Conservation (phyloP, 2,888 invertebrate species). For the Podabrus alpinus region DNA sequence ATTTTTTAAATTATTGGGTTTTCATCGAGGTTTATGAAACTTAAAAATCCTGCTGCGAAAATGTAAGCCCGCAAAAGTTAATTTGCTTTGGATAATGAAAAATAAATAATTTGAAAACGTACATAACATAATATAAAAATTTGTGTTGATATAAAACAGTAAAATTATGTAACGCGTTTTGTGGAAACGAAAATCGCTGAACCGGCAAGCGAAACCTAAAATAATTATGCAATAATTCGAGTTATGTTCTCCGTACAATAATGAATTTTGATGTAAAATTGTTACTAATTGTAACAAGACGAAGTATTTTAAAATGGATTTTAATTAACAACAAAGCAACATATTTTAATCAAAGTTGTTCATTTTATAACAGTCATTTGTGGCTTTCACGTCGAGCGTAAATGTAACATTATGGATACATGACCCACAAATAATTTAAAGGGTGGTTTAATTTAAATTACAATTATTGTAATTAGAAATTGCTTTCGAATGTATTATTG, state of each 20-base stretch:
- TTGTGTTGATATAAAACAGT: neutral
- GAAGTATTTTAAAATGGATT: neutral
- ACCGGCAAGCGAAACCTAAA: neutral
- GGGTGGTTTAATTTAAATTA: constrained; percentile 37
- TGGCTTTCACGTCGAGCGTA: constrained; percentile 12
- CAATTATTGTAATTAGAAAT: constrained; percentile 33
- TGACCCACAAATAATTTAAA: constrained; percentile 34
- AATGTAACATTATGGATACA: constrained; percentile 23
- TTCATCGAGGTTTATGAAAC: neutral
- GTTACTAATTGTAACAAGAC: neutral
- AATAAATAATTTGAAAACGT: constrained; percentile 18
- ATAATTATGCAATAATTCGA: neutral
- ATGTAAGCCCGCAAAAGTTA: constrained; percentile 6
- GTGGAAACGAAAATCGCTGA: neutral
- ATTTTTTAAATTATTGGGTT: neutral
- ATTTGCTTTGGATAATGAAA: constrained; percentile 22
- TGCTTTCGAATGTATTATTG: constrained; percentile 33
- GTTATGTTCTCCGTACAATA: neutral
- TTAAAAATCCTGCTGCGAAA: neutral
- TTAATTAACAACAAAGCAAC: neutral
- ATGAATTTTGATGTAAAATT: neutral
- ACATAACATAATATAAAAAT: neutral
- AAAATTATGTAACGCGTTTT: neutral
- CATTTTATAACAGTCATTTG: constrained; percentile 26
- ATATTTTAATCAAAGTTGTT: constrained; percentile 27